Evolutionary conservation across 2,797 vertebrate genomes (phyloP).

Genomic region (Ceryle rudis): DNA sequence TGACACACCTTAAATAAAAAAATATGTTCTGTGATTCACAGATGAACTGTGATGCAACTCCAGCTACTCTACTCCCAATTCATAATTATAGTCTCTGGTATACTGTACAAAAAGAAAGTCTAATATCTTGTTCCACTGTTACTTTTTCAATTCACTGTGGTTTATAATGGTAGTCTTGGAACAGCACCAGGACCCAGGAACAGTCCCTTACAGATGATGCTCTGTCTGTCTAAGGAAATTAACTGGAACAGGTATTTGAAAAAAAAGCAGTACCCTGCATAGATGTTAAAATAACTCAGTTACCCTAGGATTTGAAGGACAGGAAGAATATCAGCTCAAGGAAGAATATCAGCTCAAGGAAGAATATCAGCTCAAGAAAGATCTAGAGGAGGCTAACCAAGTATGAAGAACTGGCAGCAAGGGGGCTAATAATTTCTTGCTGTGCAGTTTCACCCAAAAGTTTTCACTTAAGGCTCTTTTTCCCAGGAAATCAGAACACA

Average conservation of each 20-base stretch:
- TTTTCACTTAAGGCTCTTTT: not conserved
- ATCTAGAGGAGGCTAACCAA: not conserved
- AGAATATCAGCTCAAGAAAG: not conserved
- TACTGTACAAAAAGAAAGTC: not conserved
- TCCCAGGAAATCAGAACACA: not conserved
- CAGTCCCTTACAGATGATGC: not conserved
- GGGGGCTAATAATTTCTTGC: not conserved
- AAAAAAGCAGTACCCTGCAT: not conserved
- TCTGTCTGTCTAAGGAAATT: not conserved
- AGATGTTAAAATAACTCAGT: not conserved
- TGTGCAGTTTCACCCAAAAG: not conserved
- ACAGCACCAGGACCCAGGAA: not conserved
- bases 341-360: no score
- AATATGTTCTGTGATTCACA: not conserved
- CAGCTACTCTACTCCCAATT: not conserved
- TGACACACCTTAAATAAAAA: slow-evolving; percentile 7
- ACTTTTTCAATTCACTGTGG: not conserved
- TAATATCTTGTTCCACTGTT: not conserved
- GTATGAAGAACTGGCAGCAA: not conserved
- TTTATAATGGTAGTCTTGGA: not conserved
- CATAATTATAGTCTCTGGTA: not conserved
- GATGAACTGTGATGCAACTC: not conserved
- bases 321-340: not conserved
- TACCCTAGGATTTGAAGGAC: not conserved
- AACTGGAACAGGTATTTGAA: not conserved